Conservation (phyloP, 2,888 invertebrate genomes). For the Polyommatus icarus region DNA sequence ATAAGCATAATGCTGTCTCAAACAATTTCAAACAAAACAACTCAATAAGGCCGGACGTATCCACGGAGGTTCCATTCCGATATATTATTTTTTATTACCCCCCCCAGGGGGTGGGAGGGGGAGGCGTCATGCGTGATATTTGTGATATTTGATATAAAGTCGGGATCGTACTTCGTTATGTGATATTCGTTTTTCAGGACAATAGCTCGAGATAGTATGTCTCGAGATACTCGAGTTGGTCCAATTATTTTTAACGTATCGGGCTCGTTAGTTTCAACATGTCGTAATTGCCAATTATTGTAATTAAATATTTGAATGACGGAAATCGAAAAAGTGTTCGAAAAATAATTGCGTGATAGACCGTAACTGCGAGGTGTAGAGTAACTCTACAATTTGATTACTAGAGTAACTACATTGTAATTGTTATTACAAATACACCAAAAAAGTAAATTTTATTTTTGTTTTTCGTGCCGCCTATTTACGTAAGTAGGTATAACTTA, state of each 20-base stretch:
- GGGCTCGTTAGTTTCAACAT: slow-evolving; percentile 44
- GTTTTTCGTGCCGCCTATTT: no score
- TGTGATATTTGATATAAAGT: slow-evolving; percentile 81
- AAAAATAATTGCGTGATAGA: slow-evolving; percentile 11
- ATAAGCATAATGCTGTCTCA: slow-evolving; percentile 13
- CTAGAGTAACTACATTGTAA: not conserved
- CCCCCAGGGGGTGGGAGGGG: slow-evolving; percentile 54
- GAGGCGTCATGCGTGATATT: slow-evolving; percentile 79
- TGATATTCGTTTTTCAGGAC: slow-evolving; percentile 79
- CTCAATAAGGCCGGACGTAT: slow-evolving; percentile 72
- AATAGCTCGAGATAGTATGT: slow-evolving; percentile 73
- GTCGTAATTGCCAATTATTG: slow-evolving; percentile 31
- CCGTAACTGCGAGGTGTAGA: not conserved
- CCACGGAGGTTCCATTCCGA: slow-evolving; percentile 79
- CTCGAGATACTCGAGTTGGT: slow-evolving; percentile 62
- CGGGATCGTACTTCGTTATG: slow-evolving; percentile 80
- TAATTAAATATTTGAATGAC: slow-evolving; percentile 26
- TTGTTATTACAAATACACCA: not conserved
- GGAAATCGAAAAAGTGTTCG: not conserved
- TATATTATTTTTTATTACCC: slow-evolving; percentile 82
- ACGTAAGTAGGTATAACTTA: no score
- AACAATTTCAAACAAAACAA: slow-evolving; percentile 62
- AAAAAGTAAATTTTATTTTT: not conserved
- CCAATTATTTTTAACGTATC: slow-evolving; percentile 74
- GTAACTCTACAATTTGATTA: slow-evolving; percentile 6